Percentiles rank a stretch among this genome's conserved stretches.
Conservation (phyloP, 2,888 invertebrate species). For the Pterobdella sp. region DNA sequence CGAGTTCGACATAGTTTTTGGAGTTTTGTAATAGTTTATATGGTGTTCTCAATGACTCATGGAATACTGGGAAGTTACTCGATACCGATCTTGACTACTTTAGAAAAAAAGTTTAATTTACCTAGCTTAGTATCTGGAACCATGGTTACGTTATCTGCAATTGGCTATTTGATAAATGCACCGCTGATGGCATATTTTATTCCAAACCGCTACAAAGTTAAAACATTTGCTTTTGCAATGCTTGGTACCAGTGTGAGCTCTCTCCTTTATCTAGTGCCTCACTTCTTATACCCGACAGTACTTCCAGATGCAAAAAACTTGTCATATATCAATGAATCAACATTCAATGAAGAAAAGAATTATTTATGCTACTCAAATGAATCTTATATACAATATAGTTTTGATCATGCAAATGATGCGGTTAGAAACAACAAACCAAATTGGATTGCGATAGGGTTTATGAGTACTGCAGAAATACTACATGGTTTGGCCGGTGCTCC, state of each 20-base stretch:
- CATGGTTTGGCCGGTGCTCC: slow-evolving; percentile 26
- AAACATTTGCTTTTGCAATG: slow-evolving; percentile 28
- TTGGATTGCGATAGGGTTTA: slow-evolving; percentile 14
- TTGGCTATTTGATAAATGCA: slow-evolving; percentile 28
- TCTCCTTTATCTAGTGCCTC: slow-evolving; percentile 58
- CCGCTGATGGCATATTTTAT: slow-evolving; percentile 27
- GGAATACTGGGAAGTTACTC: slow-evolving; percentile 27
- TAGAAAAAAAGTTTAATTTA: slow-evolving; percentile 29
- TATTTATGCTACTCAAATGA: not conserved
- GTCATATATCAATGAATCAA: too few relatives aligned
- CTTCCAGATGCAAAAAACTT: not conserved
- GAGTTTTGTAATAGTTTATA: slow-evolving; percentile 25
- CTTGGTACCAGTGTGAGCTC: slow-evolving; percentile 32
- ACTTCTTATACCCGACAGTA: slow-evolving; percentile 55
- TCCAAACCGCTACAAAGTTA: slow-evolving; percentile 14
- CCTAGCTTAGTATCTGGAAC: slow-evolving; percentile 25
- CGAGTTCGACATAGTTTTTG: slow-evolving; percentile 23
- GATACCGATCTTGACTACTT: slow-evolving; percentile 27
- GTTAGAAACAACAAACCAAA: slow-evolving; percentile 1
- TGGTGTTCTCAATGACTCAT: slow-evolving; percentile 27
- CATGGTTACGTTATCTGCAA: slow-evolving; percentile 17
- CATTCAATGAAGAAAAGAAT: not conserved
- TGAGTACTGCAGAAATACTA: slow-evolving; percentile 13
- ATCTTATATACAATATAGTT: not conserved
- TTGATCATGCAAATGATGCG: not conserved